Percentiles rank a stretch among this genome's conserved stretches.
Evolutionary conservation across 2,797 vertebrate genomes (phyloP).

Genomic region (Poecilia gillii): DNA sequence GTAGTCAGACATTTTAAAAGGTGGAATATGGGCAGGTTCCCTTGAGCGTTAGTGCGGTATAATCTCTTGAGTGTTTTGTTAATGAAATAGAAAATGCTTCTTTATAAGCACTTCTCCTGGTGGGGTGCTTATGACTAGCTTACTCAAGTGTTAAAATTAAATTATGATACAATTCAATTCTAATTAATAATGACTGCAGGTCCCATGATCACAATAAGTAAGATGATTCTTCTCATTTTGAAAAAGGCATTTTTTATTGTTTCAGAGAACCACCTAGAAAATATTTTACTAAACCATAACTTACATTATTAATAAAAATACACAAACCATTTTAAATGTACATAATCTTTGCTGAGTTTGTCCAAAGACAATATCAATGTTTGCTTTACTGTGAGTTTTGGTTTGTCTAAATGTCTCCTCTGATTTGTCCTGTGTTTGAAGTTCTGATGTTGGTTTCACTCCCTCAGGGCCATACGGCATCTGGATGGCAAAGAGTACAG

Average conservation of each 20-base stretch:
- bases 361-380: not conserved
- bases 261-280: not conserved
- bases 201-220: not conserved
- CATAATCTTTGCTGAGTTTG: not conserved
- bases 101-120: not conserved
- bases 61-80: not conserved
- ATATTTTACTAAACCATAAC: not conserved
- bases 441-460: not conserved
- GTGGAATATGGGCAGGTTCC: not conserved
- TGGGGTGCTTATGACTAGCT: not conserved
- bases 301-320: not conserved
- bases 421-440: not conserved
- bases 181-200: not conserved
- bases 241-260: not conserved
- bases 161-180: not conserved
- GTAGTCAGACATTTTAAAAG: not conserved
- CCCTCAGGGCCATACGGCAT: constrained; percentile 86
- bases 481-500: constrained; percentile 92
- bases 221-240: not conserved
- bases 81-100: not conserved
- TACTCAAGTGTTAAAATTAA: not conserved
- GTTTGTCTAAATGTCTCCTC: not conserved
- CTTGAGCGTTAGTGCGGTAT: not conserved
- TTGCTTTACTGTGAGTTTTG: not conserved
- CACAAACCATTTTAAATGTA: not conserved